phyloP scores from a whole-genome alignment of 2,888 invertebrate genomes.

The Chloromyia formosa region DNA sequence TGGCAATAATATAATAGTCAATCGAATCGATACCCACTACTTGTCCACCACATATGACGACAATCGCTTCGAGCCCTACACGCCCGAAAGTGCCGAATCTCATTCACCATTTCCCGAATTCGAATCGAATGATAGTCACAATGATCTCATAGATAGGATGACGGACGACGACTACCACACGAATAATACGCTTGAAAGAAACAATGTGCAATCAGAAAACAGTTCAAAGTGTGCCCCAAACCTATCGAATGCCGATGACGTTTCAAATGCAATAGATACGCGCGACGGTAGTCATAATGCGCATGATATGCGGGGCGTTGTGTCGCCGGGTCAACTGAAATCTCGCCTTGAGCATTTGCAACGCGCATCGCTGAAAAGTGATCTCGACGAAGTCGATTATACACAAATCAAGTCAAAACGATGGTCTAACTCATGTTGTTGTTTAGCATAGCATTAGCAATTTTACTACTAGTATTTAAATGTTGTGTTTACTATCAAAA shows the following conservation, averaged over 20 bases:
- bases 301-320: slow-evolving; percentile 60
- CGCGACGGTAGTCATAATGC: slow-evolving; percentile 42
- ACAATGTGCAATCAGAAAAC: slow-evolving; percentile 45
- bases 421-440: slow-evolving; percentile 52
- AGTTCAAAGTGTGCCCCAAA: slow-evolving; percentile 10
- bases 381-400: slow-evolving; percentile 47
- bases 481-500: slow-evolving; percentile 10
- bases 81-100: slow-evolving; percentile 83
- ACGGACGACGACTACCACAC: slow-evolving; percentile 32
- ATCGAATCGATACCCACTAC: slow-evolving; percentile 67
- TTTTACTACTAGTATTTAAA: neutral
- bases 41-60: slow-evolving; percentile 55
- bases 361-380: slow-evolving; percentile 54
- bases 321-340: slow-evolving; percentile 73
- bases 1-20: slow-evolving; percentile 65
- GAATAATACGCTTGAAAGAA: slow-evolving; percentile 48
- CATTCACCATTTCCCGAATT: slow-evolving; percentile 72
- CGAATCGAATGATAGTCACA: slow-evolving; percentile 47
- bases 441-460: slow-evolving; percentile 24
- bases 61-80: slow-evolving; percentile 75
- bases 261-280: slow-evolving; percentile 28
- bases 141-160: slow-evolving; percentile 58
- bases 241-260: slow-evolving; percentile 50
- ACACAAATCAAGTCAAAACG: slow-evolving; percentile 47
- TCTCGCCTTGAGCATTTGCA: slow-evolving; percentile 67